Evolutionary conservation across 2,888 invertebrate genomes (phyloP).

Genomic region (Drymonia ruficornis): DNA sequence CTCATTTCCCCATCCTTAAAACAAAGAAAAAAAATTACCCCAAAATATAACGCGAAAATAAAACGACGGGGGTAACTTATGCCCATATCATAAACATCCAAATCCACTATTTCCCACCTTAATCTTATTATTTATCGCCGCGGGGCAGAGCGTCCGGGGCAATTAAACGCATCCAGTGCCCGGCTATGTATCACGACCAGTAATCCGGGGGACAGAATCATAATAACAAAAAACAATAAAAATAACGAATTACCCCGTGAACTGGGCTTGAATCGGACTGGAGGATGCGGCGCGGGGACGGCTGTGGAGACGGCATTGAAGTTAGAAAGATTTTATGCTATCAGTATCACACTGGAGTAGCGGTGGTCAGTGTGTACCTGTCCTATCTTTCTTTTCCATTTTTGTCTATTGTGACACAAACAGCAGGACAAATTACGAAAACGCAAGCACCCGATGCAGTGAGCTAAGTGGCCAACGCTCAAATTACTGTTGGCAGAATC

Average conservation of each 20-base stretch:
- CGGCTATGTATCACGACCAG: slow-evolving; percentile 73
- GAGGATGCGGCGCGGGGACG: slow-evolving; percentile 45
- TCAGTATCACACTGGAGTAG: no score
- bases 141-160: slow-evolving; percentile 70
- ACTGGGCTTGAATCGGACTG: slow-evolving; percentile 71
- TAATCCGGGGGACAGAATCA: slow-evolving; percentile 82
- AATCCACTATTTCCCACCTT: slow-evolving; percentile 69
- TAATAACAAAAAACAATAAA: slow-evolving; percentile 85
- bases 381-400: no score
- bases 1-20: background rate
- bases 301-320: slow-evolving; percentile 43
- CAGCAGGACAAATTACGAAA: no score
- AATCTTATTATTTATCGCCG: slow-evolving; percentile 80
- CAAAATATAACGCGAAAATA: slow-evolving; percentile 7
- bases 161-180: slow-evolving; percentile 82
- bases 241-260: slow-evolving; percentile 83
- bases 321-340: background rate
- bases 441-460: no score
- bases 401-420: no score
- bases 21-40: slow-evolving; percentile 4
- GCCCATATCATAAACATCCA: slow-evolving; percentile 48
- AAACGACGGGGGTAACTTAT: slow-evolving; percentile 31
- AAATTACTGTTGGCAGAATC: no score
- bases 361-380: no score
- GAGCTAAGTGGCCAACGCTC: no score